A percentile compares a stretch with the other conserved stretches of the same genome.
Evolutionary conservation across 2,888 invertebrate genomes (phyloP).

Genomic region (Zaprionus bogoriensis): DNA sequence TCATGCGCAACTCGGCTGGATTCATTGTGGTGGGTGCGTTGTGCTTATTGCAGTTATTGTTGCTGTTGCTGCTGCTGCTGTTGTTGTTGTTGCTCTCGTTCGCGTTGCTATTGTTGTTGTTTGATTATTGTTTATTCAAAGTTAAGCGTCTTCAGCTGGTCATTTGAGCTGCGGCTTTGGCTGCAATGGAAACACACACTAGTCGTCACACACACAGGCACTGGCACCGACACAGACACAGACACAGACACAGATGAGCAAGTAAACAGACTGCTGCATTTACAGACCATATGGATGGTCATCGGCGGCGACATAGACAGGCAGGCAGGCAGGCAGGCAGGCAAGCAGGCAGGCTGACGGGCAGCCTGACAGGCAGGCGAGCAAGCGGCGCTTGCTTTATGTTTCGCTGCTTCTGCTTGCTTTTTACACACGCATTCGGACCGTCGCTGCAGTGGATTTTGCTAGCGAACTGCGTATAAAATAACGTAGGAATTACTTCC

Average conservation of each 20-base stretch:
- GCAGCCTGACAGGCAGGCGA: too few relatives aligned
- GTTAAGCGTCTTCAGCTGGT: constrained; percentile 18
- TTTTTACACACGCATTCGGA: constrained; percentile 39
- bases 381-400: constrained; percentile 5
- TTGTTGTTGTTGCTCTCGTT: constrained; percentile 2
- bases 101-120: constrained; percentile 9
- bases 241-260: constrained; percentile 6
- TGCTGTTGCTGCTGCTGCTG: background rate
- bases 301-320: constrained; percentile 13
- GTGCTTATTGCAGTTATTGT: constrained; percentile 11
- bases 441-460: constrained; percentile 20
- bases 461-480: background rate
- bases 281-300: constrained; percentile 54
- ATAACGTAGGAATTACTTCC: background rate
- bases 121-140: constrained; percentile 21
- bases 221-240: constrained; percentile 12
- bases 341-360: too few relatives aligned
- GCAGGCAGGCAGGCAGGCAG: too few relatives aligned
- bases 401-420: constrained; percentile 35
- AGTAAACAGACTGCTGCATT: constrained; percentile 37
- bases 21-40: constrained; percentile 60
- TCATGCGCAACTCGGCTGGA: constrained; percentile 75
- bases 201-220: constrained; percentile 8
- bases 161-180: too few relatives aligned
- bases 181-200: constrained; percentile 32